Evolutionary conservation across 2,888 invertebrate genomes (phyloP), one percentile per base, ranked within the genome.

Genomic region (Tipula vernalis): DNA sequence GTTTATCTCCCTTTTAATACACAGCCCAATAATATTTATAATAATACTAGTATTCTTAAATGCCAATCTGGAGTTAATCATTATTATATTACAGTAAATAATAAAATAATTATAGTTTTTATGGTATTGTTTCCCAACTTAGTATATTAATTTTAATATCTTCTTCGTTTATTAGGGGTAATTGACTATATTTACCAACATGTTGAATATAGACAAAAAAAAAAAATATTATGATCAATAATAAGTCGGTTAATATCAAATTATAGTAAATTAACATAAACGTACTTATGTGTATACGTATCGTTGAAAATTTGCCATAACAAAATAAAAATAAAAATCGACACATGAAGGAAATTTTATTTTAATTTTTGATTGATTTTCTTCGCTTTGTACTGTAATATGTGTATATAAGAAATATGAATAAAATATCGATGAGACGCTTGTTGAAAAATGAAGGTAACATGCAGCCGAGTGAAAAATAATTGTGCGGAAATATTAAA

Each of bases 361-460:
- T 71, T 71, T 71, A 71, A 71, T 71, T 71, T 71, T 71, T 71
- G 71, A 71, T 71, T 71, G 71, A 71, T 71, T 71, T 71, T 71
- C 71, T 71, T 28, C 71, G 57, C 10, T 71, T 28, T 71, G 10
- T 28, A 71, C 8, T 10, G 18, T 57, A 28, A 4, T 28, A 3
- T 28, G 28, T 5, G 5, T n/a, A 28, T 28, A 71, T 71, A 71
- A 28, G 15, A 51, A 51, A 10, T 71, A 28, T 8, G 28, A 71
- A 4, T 28, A 71, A 71, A 71, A 71, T 71, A 71, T 28, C 71
- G 71, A 28, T 71, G 71, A 71, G 28, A 28, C 10, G 71, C 28
- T 71, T 18, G 28, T 28, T 71, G 51, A 15, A 51, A 51, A 51
- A 28, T 71, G 28, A 71, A 28, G 71, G 71, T 71, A 71, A 8